Percentiles rank a stretch among this genome's conserved stretches.
These are phyloP conservation scores for Oplegnathus fasciatus DNA, from an alignment of 2,113 vertebrate species.

Conservation along the genomic window DNA sequence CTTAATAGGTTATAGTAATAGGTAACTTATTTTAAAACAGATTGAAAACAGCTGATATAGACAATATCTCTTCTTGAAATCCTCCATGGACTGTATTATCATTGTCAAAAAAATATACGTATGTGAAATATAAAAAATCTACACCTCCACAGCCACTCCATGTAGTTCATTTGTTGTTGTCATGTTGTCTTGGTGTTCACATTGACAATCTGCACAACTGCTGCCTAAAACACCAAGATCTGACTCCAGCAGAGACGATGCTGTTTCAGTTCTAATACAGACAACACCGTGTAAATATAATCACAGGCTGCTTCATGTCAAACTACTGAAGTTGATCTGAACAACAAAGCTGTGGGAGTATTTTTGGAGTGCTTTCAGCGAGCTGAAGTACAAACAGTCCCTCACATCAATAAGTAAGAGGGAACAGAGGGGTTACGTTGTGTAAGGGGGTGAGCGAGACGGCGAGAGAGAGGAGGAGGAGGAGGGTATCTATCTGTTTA, in stretches of 20 bases:
- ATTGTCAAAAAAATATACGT: neutral
- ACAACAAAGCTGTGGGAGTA: constrained; percentile 47
- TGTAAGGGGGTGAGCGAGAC: constrained; percentile 2
- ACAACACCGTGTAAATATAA: constrained; percentile 49
- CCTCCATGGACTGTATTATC: neutral
- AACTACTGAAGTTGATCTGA: constrained; percentile 7
- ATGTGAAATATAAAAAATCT: neutral
- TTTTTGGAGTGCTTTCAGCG: constrained; percentile 53
- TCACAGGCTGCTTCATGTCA: neutral
- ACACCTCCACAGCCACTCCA: neutral
- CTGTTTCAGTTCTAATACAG: constrained; percentile 5
- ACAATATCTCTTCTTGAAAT: neutral
- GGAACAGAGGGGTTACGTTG: constrained; percentile 29
- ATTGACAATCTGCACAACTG: neutral
- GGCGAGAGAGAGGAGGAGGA: neutral
- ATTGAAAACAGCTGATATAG: neutral
- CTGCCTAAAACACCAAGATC: neutral
- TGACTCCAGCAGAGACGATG: neutral
- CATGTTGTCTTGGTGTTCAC: neutral
- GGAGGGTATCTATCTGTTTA: neutral
- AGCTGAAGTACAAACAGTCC: constrained; percentile 31
- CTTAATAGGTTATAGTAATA: too few species aligned
- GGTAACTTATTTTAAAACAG: neutral
- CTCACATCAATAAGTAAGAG: constrained; percentile 72
- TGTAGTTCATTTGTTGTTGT: neutral